Conservation (phyloP, 2,888 invertebrate species). For the Gasteruption jaculator region DNA sequence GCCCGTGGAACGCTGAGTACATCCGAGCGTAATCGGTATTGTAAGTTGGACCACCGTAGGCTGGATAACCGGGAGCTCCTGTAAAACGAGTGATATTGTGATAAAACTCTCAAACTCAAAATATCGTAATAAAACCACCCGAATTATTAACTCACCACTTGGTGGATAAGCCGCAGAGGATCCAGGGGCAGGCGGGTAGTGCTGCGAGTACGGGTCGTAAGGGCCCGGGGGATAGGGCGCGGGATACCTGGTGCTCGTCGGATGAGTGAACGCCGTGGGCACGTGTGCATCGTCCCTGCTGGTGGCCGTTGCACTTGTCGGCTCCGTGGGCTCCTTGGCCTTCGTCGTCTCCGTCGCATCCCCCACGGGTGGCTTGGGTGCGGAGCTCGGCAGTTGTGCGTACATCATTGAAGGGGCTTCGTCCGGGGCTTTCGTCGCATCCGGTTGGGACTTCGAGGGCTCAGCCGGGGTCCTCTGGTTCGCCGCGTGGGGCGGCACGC, state of each 20-base stretch:
- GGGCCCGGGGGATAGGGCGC: constrained; percentile 46
- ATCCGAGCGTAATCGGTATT: constrained; percentile 47
- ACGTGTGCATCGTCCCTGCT: constrained; percentile 40
- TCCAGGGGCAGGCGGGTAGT: constrained; percentile 45
- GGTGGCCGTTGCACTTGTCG: constrained; percentile 22
- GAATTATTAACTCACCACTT: constrained; percentile 34
- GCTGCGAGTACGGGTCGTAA: constrained; percentile 47
- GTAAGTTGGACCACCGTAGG: constrained; percentile 45
- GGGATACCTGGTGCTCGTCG: constrained; percentile 41
- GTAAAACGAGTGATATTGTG: constrained; percentile 15
- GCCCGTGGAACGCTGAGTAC: constrained; percentile 48
- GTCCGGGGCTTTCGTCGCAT: constrained; percentile 20
- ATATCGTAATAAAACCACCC: background rate
- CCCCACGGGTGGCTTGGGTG: too few relatives aligned
- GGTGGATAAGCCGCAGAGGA: constrained; percentile 45
- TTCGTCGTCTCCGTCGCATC: constrained; percentile 27
- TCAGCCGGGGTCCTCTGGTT: constrained; percentile 31
- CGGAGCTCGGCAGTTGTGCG: constrained; percentile 1
- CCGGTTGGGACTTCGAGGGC: constrained; percentile 26
- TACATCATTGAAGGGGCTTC: background rate
- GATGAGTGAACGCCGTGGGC: constrained; percentile 47
- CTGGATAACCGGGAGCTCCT: constrained; percentile 46
- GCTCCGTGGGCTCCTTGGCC: constrained; percentile 17
- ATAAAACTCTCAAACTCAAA: background rate
- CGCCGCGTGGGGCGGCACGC: constrained; percentile 34